Evolutionary conservation across 2,797 vertebrate genomes (phyloP).

Genomic region (Myotis planiceps): DNA sequence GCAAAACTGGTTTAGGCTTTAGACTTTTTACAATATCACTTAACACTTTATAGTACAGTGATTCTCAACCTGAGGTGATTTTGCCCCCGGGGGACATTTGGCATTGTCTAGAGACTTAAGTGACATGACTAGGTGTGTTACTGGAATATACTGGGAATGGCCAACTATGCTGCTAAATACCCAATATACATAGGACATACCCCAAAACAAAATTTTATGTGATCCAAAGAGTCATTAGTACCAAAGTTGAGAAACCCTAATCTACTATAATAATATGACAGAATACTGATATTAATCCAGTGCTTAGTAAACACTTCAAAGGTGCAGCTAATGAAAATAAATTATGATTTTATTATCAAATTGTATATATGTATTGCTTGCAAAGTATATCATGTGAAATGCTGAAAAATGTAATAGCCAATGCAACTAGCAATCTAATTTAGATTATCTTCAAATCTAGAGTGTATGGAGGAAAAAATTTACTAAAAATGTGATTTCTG

Average conservation of each 20-base stretch:
- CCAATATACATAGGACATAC: not conserved
- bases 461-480: not conserved
- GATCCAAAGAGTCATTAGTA: not conserved
- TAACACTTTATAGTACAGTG: not conserved
- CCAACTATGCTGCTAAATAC: not conserved
- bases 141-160: not conserved
- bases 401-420: not conserved
- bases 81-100: not conserved
- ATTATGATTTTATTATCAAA: not conserved
- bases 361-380: not conserved
- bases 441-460: not conserved
- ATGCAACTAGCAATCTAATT: not conserved
- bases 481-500: not conserved
- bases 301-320: not conserved
- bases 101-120: not conserved
- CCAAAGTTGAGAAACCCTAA: not conserved
- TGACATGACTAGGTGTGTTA: not conserved
- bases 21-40: slow-evolving; percentile 16
- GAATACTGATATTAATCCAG: not conserved
- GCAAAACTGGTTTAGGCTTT: slow-evolving; percentile 39
- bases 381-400: not conserved
- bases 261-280: not conserved
- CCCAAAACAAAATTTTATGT: not conserved
- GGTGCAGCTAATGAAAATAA: not conserved
- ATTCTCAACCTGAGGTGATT: not conserved